Percentiles rank a stretch among this genome's conserved stretches.
These are phyloP conservation scores for Lacanobia oleracea DNA, from an alignment of 2,888 invertebrate genomes.

Conservation along the genomic window DNA sequence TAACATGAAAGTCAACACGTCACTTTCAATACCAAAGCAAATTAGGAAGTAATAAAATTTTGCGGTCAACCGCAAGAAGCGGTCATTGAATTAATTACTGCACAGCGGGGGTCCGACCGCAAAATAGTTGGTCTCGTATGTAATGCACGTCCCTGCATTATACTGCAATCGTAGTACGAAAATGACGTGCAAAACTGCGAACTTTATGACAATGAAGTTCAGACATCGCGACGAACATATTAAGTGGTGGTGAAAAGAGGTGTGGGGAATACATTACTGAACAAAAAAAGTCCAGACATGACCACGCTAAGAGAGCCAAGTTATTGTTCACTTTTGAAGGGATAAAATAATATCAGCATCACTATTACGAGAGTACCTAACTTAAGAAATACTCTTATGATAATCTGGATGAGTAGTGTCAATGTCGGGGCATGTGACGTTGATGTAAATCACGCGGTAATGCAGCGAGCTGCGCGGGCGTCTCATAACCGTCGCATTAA, in stretches of 20 bases:
- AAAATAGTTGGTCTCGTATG: conserved; percentile 69
- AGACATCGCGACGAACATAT: conserved; percentile 55
- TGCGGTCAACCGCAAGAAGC: conserved; percentile 76
- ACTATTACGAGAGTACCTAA: conserved; percentile 12
- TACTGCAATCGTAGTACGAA: conserved; percentile 68
- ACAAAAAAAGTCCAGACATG: conserved; percentile 28
- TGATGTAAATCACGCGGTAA: conserved; percentile 60
- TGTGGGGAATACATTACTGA: conserved; percentile 57
- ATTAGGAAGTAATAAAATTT: conserved; percentile 74
- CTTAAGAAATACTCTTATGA: conserved; percentile 40
- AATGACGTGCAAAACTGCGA: conserved; percentile 67
- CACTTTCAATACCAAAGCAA: conserved; percentile 69
- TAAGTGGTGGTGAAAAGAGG: conserved; percentile 53
- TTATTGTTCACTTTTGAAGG: conserved; percentile 4
- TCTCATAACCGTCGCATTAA: conserved; percentile 70
- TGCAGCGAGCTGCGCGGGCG: conserved; percentile 68
- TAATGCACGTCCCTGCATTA: conserved; percentile 72
- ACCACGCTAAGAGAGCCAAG: background rate
- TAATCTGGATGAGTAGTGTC: conserved; percentile 50
- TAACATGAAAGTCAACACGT: conserved; percentile 50
- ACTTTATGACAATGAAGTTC: conserved; percentile 69
- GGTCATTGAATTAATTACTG: conserved; percentile 78
- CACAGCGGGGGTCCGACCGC: conserved; percentile 72
- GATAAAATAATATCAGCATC: conserved; percentile 30
- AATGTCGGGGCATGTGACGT: conserved; percentile 57